A percentile compares a stretch with the other conserved stretches of the same genome.
phyloP scores from a whole-genome alignment of 2,888 invertebrate species.

The Lapara coniferarum region DNA sequence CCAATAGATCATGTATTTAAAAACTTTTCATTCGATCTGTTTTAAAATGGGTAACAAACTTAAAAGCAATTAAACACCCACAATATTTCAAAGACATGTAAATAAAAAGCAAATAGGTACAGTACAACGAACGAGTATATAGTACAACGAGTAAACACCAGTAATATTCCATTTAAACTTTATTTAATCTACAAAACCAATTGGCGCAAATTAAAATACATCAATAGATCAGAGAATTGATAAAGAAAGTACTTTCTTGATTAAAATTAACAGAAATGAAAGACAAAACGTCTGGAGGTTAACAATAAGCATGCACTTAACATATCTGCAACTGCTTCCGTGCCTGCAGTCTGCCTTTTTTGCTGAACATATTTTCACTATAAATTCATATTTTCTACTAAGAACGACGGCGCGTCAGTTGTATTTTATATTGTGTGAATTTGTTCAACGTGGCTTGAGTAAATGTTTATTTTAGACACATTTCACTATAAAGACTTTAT shows the following conservation, averaged over 20 bases:
- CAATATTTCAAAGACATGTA: no score
- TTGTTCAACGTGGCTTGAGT: neutral
- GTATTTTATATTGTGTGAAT: constrained; percentile 1
- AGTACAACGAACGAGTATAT: no score
- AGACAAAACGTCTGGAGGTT: neutral
- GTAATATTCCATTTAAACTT: neutral
- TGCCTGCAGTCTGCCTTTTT: constrained; percentile 48
- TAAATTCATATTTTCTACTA: constrained; percentile 45
- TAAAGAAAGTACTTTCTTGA: constrained; percentile 3
- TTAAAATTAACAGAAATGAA: neutral
- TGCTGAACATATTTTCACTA: constrained; percentile 38
- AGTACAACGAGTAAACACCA: neutral
- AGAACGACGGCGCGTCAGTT: constrained; percentile 33
- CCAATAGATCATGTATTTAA: no score
- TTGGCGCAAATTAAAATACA: neutral
- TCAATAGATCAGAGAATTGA: neutral
- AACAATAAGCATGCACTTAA: constrained; percentile 30
- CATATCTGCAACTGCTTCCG: constrained; percentile 43
- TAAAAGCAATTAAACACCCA: no score
- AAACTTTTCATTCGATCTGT: no score
- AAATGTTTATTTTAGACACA: neutral
- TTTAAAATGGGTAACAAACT: no score
- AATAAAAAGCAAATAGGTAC: no score
- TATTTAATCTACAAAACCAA: neutral
- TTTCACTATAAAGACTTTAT: neutral